These are phyloP conservation scores for Camptogramma bilineatum DNA, from an alignment of 2,888 invertebrate species.

Conservation along the genomic window DNA sequence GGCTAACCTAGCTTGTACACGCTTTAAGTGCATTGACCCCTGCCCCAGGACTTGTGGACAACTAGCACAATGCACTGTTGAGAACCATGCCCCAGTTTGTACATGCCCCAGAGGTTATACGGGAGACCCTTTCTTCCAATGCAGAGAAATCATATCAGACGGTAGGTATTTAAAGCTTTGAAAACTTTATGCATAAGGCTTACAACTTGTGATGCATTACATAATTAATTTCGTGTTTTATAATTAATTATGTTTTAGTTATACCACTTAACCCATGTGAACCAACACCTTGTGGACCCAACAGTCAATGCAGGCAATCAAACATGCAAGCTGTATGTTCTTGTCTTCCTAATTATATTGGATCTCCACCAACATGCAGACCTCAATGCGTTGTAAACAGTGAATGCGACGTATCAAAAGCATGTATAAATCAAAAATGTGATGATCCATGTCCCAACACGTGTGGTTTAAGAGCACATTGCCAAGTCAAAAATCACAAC, in stretches of 20 bases:
- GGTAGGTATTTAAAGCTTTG: constrained; percentile 55
- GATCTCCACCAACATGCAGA: constrained; percentile 92
- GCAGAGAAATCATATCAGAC: constrained; percentile 83
- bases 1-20: constrained; percentile 90
- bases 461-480: constrained; percentile 94
- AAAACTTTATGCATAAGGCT: not conserved
- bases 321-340: constrained; percentile 94
- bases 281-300: constrained; percentile 94
- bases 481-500: constrained; percentile 93
- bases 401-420: constrained; percentile 92
- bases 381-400: constrained; percentile 95
- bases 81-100: constrained; percentile 92
- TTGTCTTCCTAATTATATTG: constrained; percentile 91
- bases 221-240: not conserved
- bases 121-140: constrained; percentile 93
- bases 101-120: constrained; percentile 90
- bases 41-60: constrained; percentile 94
- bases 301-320: constrained; percentile 92
- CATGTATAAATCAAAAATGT: constrained; percentile 94
- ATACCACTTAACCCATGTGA: constrained; percentile 89
- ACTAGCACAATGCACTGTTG: constrained; percentile 91
- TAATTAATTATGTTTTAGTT: constrained; percentile 52
- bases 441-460: constrained; percentile 95
- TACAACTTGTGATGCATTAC: not conserved
- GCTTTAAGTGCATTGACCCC: constrained; percentile 93